Conservation (phyloP, 2,113 vertebrate species). For the Ammodytes marinus region DNA sequence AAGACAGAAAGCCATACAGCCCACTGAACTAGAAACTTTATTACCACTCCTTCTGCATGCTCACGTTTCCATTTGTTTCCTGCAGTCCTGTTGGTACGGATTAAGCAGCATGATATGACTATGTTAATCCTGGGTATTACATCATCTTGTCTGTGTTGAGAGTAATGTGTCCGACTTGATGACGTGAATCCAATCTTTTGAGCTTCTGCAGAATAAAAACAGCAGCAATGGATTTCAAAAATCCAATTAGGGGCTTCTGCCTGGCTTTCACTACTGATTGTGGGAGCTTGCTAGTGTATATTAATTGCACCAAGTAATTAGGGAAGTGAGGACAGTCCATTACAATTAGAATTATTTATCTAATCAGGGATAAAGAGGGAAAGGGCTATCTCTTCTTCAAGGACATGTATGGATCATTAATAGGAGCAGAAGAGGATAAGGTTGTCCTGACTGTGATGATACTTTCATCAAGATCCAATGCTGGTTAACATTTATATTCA, state of each 20-base stretch:
- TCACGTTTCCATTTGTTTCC: slow-evolving; percentile 55
- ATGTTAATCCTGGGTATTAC: slow-evolving; percentile 66
- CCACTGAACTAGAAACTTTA: slow-evolving; percentile 62
- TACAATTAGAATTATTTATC: slow-evolving; percentile 63
- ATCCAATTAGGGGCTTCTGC: slow-evolving; percentile 73
- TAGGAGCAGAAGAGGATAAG: slow-evolving; percentile 18
- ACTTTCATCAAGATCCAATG: slow-evolving; percentile 16
- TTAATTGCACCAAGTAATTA: slow-evolving; percentile 75
- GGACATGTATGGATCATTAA: slow-evolving; percentile 50
- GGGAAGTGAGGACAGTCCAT: slow-evolving; percentile 69
- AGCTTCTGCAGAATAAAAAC: slow-evolving; percentile 59
- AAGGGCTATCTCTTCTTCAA: slow-evolving; percentile 55
- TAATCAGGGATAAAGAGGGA: slow-evolving; percentile 58
- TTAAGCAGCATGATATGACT: slow-evolving; percentile 44
- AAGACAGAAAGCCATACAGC: slow-evolving; percentile 48
- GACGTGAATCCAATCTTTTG: slow-evolving; percentile 70
- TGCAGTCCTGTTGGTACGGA: slow-evolving; percentile 35
- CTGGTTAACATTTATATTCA: no score
- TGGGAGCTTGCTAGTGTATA: slow-evolving; percentile 49
- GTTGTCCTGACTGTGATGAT: slow-evolving; percentile 22
- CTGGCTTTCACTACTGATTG: slow-evolving; percentile 60
- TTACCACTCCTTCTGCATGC: slow-evolving; percentile 46
- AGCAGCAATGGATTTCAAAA: slow-evolving; percentile 67
- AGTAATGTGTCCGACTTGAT: slow-evolving; percentile 58
- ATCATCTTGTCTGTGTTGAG: slow-evolving; percentile 68